phyloP scores from a whole-genome alignment of 1,140 invertebrate genomes.

The Drosophila triauraria region DNA sequence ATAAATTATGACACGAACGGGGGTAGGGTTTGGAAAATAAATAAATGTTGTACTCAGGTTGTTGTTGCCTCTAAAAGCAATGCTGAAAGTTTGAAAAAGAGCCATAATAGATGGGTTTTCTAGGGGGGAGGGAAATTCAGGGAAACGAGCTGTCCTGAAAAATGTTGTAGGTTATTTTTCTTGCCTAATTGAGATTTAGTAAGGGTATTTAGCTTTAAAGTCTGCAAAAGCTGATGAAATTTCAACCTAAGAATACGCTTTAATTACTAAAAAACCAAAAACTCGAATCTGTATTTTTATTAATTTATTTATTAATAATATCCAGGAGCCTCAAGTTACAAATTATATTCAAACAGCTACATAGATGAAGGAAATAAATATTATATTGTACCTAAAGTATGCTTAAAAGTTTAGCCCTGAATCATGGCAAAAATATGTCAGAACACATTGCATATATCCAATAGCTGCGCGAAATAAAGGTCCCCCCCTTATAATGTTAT shows the following conservation, averaged over 20 bases:
- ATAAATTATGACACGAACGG: conserved; percentile 66
- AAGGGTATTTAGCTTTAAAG: background rate
- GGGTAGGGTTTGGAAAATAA: conserved; percentile 39
- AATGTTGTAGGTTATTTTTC: background rate
- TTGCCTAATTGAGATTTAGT: background rate
- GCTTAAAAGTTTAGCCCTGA: background rate
- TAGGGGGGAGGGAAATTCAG: background rate
- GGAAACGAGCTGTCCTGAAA: background rate
- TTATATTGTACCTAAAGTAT: background rate
- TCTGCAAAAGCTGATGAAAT: no score
- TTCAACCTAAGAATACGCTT: no score
- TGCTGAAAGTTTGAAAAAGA: conserved; percentile 18
- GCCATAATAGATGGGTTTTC: conserved; percentile 19
- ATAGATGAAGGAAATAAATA: no score
- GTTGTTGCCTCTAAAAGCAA: conserved; percentile 10
- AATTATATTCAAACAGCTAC: no score
- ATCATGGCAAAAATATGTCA: background rate
- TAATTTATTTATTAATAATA: no score
- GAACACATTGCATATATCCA: background rate
- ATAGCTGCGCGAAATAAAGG: background rate
- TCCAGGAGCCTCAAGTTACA: no score
- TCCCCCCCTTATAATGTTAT: background rate
- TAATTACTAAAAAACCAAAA: no score
- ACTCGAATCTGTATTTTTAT: no score
- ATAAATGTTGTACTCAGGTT: conserved; percentile 51